A percentile compares a stretch with the other conserved stretches of the same genome.
These are phyloP conservation scores for Oscarella lobularis DNA, from an alignment of 37 sponge, comb jelly and placozoan genomes.

Conservation along the genomic window DNA sequence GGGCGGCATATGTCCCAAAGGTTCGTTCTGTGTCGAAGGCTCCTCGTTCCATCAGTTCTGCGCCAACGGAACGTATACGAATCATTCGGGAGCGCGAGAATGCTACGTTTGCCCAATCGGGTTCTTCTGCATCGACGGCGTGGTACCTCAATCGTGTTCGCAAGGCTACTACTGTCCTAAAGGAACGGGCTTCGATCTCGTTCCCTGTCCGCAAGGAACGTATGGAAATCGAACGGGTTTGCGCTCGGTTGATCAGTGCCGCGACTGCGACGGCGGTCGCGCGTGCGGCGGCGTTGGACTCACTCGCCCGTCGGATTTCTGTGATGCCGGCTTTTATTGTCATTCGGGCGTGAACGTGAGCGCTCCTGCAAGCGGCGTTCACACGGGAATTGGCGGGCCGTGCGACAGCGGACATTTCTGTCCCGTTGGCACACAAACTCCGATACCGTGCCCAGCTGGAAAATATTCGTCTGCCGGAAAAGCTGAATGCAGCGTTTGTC, in stretches of 20 bases:
- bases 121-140: neutral
- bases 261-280: neutral
- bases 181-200: neutral
- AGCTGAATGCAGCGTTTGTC: neutral
- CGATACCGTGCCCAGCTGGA: neutral
- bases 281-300: neutral
- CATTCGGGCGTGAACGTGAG: neutral
- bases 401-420: neutral
- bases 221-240: neutral
- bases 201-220: neutral
- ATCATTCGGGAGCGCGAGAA: neutral
- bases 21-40: neutral
- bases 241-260: neutral
- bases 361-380: neutral
- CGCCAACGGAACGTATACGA: neutral
- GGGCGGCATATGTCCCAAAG: neutral
- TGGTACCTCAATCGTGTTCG: neutral
- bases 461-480: neutral
- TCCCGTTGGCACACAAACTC: neutral
- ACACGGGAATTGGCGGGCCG: neutral
- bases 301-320: neutral
- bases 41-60: neutral
- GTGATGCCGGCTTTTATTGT: neutral
- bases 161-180: neutral
- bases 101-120: neutral